Percentiles rank a stretch among this genome's conserved stretches.
Conservation (phyloP, 2,888 invertebrate genomes). For the Megalurothrips usitatus region DNA sequence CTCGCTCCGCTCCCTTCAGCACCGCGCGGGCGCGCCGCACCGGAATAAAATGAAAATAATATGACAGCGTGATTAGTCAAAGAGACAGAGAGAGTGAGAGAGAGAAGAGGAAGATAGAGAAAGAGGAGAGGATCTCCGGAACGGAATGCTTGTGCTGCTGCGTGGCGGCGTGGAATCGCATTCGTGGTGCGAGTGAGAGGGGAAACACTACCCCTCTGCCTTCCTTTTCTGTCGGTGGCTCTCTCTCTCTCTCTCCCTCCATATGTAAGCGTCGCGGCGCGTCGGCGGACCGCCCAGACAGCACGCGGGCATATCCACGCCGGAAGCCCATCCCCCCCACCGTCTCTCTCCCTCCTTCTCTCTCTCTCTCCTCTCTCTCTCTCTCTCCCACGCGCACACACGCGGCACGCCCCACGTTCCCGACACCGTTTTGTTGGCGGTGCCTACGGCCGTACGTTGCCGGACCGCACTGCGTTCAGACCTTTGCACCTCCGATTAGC, state of each 20-base stretch:
- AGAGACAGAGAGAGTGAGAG: slow-evolving; percentile 3
- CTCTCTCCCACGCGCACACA: too few species aligned
- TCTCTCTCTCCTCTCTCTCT: background rate
- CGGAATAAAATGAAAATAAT: background rate
- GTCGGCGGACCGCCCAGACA: background rate
- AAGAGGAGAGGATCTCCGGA: background rate
- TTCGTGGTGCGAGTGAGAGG: too few species aligned
- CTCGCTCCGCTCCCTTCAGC: background rate
- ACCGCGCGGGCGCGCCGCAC: background rate
- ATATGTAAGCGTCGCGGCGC: background rate
- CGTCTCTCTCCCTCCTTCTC: background rate
- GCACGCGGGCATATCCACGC: background rate
- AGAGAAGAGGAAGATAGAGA: background rate
- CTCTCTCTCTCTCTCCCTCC: too few species aligned
- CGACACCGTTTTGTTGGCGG: too few species aligned
- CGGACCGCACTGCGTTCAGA: too few species aligned
- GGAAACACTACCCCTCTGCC: too few species aligned
- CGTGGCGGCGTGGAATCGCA: too few species aligned
- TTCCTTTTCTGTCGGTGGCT: too few species aligned
- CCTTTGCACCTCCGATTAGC: too few species aligned
- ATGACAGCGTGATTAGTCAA: slow-evolving; percentile 12
- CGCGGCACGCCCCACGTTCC: too few species aligned
- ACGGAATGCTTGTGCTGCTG: too few species aligned
- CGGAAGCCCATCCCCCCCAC: background rate
- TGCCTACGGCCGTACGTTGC: too few species aligned